phyloP scores from a whole-genome alignment of 1,140 invertebrate genomes.

The Vanessa tameamea region DNA sequence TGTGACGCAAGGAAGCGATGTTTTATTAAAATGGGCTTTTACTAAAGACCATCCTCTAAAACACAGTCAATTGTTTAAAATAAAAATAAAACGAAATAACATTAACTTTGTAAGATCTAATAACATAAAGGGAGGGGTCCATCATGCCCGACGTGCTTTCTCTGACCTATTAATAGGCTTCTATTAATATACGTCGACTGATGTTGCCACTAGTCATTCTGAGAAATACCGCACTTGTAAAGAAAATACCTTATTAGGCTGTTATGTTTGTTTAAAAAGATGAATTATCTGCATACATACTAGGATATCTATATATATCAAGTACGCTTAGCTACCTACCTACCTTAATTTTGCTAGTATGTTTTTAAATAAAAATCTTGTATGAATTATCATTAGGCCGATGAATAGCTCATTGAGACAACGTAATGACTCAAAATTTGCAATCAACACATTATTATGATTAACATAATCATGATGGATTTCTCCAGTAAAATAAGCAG shows the following conservation, averaged over 20 bases:
- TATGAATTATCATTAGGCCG: too few species aligned
- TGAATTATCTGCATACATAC: too few species aligned
- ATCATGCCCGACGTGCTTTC: constrained; percentile 43
- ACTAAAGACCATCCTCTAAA: background rate
- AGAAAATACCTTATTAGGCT: background rate
- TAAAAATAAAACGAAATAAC: constrained; percentile 21
- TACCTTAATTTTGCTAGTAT: too few species aligned
- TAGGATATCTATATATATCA: too few species aligned
- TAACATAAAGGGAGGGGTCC: constrained; percentile 25
- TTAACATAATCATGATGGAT: too few species aligned
- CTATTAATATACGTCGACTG: constrained; percentile 46
- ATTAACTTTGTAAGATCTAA: constrained; percentile 27
- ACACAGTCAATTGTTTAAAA: constrained; percentile 23
- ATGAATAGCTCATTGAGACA: too few species aligned
- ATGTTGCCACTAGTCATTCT: constrained; percentile 14
- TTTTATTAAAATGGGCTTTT: constrained; percentile 13
- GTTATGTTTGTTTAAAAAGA: too few species aligned
- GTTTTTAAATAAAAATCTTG: too few species aligned
- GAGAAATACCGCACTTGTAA: background rate
- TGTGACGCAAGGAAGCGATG: background rate
- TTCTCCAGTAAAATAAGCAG: too few species aligned
- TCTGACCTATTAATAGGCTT: constrained; percentile 61
- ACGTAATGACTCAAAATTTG: too few species aligned
- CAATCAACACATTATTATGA: too few species aligned
- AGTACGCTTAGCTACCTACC: too few species aligned